Percentiles rank a stretch among this genome's conserved stretches.
These are phyloP conservation scores for Oceanodroma tethys DNA, from an alignment of 2,113 vertebrate genomes.

Conservation along the genomic window DNA sequence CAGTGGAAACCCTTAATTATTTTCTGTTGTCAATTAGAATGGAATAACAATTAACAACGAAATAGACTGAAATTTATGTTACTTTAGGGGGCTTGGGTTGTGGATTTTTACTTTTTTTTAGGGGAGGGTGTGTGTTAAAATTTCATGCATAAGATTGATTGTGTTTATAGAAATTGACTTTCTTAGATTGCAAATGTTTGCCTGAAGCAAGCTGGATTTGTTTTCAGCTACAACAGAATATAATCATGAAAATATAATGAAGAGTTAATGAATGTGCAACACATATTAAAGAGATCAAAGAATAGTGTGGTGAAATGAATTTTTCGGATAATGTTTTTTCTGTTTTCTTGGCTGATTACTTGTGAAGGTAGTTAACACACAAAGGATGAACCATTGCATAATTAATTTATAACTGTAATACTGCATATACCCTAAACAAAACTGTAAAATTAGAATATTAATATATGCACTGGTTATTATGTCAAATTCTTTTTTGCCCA, in stretches of 20 bases:
- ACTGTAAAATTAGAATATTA: conserved; percentile 56
- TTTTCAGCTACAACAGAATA: conserved; percentile 40
- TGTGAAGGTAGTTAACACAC: conserved; percentile 57
- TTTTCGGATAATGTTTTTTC: background rate
- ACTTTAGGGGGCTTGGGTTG: background rate
- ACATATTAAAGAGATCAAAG: conserved; percentile 52
- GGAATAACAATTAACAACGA: background rate
- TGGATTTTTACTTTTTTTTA: background rate
- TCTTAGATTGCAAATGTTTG: conserved; percentile 52
- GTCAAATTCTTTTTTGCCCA: conserved; percentile 23
- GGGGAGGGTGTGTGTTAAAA: background rate
- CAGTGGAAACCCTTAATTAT: background rate
- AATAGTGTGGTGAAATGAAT: conserved; percentile 36
- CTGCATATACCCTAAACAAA: conserved; percentile 27
- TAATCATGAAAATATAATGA: conserved; percentile 68
- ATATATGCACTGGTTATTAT: conserved; percentile 45
- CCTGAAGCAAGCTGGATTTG: conserved; percentile 55
- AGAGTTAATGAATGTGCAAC: conserved; percentile 61
- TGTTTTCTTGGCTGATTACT: conserved; percentile 45
- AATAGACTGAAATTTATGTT: background rate
- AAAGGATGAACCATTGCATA: conserved; percentile 27
- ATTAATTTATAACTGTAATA: conserved; percentile 56
- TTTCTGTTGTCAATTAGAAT: background rate
- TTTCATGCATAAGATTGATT: conserved; percentile 59
- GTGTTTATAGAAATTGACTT: conserved; percentile 60